Conservation (phyloP, 2,888 invertebrate species). For the Drosophila neotestacea region DNA sequence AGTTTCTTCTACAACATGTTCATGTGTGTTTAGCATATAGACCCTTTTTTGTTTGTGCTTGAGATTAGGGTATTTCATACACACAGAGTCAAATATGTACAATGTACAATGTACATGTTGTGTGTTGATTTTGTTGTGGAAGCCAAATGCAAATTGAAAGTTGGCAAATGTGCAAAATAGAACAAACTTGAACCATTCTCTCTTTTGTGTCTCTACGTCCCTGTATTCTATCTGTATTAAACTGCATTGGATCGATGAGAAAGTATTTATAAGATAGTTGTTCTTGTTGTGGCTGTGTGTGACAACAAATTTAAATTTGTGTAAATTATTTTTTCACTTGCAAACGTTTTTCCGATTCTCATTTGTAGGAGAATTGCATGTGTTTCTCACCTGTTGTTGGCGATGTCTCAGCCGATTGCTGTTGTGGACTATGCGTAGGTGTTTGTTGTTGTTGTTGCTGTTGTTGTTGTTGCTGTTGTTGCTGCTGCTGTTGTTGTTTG, state of each 20-base stretch:
- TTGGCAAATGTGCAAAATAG: conserved; percentile 72
- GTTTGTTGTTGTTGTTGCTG: conserved; percentile 36
- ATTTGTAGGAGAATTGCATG: neutral
- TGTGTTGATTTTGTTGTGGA: conserved; percentile 44
- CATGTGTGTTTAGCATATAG: no score
- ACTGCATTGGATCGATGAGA: conserved; percentile 35
- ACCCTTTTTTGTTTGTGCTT: neutral
- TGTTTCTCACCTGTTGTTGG: conserved; percentile 68
- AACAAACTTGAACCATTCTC: conserved; percentile 11
- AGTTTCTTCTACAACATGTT: no score
- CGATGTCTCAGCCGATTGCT: conserved; percentile 26
- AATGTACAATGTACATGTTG: conserved; percentile 16
- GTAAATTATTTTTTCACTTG: conserved; percentile 27
- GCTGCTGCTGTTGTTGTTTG: conserved; percentile 66
- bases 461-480: conserved; percentile 56
- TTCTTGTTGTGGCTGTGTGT: conserved; percentile 14
- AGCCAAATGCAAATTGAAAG: conserved; percentile 74
- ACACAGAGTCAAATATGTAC: conserved; percentile 20
- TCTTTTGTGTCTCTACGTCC: neutral
- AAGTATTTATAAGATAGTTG: neutral
- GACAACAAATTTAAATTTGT: conserved; percentile 42
- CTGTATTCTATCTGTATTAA: no score
- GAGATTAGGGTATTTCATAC: conserved; percentile 29
- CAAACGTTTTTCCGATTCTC: conserved; percentile 20
- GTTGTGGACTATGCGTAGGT: conserved; percentile 55